Base-by-base conservation (phyloP, 2,113 vertebrate genomes). In the Psittacara wagleri region DNA sequence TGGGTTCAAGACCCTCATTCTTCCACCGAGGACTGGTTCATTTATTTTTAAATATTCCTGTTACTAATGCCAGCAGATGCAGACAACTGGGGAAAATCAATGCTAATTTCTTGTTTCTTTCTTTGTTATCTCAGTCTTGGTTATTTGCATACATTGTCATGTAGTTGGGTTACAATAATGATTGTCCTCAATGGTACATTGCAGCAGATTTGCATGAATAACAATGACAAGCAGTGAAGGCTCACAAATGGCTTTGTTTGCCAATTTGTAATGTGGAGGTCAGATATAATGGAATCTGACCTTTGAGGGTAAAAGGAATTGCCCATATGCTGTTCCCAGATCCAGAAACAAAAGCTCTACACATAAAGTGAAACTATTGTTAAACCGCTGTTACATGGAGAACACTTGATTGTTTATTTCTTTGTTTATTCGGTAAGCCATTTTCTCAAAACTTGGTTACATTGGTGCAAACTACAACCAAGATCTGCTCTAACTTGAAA, bases 361-460 rank as follows among this genome's bases (percentile, higher is more conserved):
- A 83, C 93, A 88, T 75, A 41, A 88, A 93, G 86, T 81, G 67
- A 89, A 95, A 90, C 95, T 94, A 86, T 96, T 93, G 93, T 96
- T 90, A 96, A 96, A 95, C 49, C 2, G 3, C 89, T 86, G 86
- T 86, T 86, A 90, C 83, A 90, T 17, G 67, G 86, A 89, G 92
- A 97, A 95, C 87, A 95, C 51, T 88, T 64, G 69, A 52, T 87
- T 68, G 90, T 97, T 96, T 97, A 80, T 94, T 96, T 95, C 94
- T 96, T 94, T 97, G 94, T 96, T 98, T 97, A 92, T 91, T 97
- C 92, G 93, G 92, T 86, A 76, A 91, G 77, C 83, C 68, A 22
- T 95, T 97, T 97, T 96, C 93, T 95, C 91, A 95, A 95, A 96
- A 95, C 96, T 95, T 96, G 80, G 92, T 97, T 97, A 91, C 80